Evolutionary conservation across 2,888 invertebrate species (phyloP), one percentile per base, ranked within the genome.

Genomic region (Cataglyphis altisquamis): DNA sequence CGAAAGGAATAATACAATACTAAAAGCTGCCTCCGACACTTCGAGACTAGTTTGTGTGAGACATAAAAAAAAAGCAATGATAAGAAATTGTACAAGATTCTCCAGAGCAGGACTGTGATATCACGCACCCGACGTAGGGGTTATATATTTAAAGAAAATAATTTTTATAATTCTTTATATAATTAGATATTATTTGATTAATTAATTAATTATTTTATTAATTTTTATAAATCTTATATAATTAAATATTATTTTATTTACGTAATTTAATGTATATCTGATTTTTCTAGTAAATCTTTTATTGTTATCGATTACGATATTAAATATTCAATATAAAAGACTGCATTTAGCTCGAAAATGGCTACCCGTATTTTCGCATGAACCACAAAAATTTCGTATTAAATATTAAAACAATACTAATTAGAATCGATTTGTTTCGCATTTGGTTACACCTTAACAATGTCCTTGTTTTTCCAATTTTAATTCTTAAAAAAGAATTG

Each of bases 51-150:
- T 36, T 68, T 3, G 70, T 72, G 9, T 18, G 18, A 78, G 55
- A 41, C 29, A 18, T 32, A 39, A 57, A 57, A 66, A 66, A 41
- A 66, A 67, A 57, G 1, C 12, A 15, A 25, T 15, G 72, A 78
- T 62, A 80, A 80, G 78, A 80, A 77, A 48, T 36, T 18, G 9
- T 18, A 80, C 21, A 25, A 45, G 45, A 78, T 72, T 18, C 36
- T 60, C 45, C 60, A 12, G 41, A 78, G 21, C 78, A 80, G 78
- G 78, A 25, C 32, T 25, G 78, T 80, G n/a, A 32, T 62, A 62
- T 55, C 68, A n/a, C 25, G 68, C 15, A n/a, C n/a, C 55, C 55
- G 21, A n/a, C 8, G n/a, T 6, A 48, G n/a, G 48, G 6, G n/a
- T 48, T 48, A 48, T 18, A 48, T 48, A 45, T 45, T 45, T 18